phyloP scores from a whole-genome alignment of 2,888 invertebrate species.

The Podabrus alpinus region DNA sequence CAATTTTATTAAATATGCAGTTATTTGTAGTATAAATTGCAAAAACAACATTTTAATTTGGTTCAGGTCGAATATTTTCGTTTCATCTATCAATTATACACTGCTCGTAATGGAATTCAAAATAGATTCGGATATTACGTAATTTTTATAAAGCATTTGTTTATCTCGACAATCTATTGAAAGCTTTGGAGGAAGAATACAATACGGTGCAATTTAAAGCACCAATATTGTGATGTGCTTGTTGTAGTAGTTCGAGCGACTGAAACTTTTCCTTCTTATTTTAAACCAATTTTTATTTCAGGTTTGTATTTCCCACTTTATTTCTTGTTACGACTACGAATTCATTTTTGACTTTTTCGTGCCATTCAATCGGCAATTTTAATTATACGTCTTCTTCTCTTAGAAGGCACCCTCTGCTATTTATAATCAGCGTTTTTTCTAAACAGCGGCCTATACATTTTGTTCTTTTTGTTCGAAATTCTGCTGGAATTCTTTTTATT shows the following conservation, averaged over 20 bases:
- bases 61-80: not conserved
- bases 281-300: not conserved
- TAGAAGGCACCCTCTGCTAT: not conserved
- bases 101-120: not conserved
- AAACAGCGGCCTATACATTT: not conserved
- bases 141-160: not conserved
- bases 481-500: not conserved
- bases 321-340: not conserved
- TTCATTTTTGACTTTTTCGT: not conserved
- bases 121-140: not conserved
- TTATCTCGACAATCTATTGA: not conserved
- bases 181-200: not conserved
- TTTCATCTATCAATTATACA: not conserved
- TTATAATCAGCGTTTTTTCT: not conserved
- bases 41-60: not conserved
- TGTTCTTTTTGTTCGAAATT: not conserved
- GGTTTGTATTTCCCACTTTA: not conserved
- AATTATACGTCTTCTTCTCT: not conserved
- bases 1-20: not conserved
- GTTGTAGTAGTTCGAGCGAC: not conserved
- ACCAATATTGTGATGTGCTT: not conserved
- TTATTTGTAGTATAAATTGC: not conserved
- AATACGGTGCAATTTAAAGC: not conserved
- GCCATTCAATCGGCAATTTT: not conserved
- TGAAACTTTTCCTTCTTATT: not conserved